Conservation (phyloP, 2,113 vertebrate species). For the Zosterops hypoxanthus region DNA sequence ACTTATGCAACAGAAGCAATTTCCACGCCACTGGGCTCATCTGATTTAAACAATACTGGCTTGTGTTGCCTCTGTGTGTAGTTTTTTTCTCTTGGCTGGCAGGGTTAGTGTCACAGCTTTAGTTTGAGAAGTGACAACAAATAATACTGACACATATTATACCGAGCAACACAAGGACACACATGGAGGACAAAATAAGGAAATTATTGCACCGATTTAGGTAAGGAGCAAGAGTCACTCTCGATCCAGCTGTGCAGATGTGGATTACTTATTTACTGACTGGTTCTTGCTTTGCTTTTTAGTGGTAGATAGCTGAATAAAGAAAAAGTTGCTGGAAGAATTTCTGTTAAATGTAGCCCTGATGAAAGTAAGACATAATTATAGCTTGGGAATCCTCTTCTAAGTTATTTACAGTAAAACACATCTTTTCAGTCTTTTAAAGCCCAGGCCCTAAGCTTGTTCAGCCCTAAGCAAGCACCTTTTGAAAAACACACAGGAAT, state of each 20-base stretch:
- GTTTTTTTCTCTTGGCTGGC: slow-evolving; percentile 51
- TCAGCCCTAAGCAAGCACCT: not conserved
- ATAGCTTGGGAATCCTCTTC: not conserved
- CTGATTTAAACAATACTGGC: slow-evolving; percentile 66
- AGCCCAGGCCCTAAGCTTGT: not conserved
- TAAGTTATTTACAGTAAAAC: not conserved
- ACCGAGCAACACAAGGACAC: not conserved
- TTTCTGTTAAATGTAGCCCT: not conserved
- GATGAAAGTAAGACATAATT: not conserved
- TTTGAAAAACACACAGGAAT: not conserved
- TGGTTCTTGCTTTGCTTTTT: not conserved
- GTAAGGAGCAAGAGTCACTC: not conserved
- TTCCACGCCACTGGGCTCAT: slow-evolving; percentile 49
- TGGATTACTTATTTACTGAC: not conserved
- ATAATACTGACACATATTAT: slow-evolving; percentile 46
- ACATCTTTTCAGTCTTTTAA: not conserved
- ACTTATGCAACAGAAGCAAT: slow-evolving; percentile 53
- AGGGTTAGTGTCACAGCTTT: slow-evolving; percentile 55
- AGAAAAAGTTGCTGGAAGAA: not conserved
- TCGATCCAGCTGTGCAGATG: not conserved
- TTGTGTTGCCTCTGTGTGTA: slow-evolving; percentile 24
- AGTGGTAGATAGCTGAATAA: not conserved
- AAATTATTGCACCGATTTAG: not conserved
- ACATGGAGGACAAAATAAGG: not conserved
- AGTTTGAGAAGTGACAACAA: slow-evolving; percentile 38